Evolutionary conservation across 2,113 vertebrate species (phyloP).

Genomic region (Antidorcas marsupialis): DNA sequence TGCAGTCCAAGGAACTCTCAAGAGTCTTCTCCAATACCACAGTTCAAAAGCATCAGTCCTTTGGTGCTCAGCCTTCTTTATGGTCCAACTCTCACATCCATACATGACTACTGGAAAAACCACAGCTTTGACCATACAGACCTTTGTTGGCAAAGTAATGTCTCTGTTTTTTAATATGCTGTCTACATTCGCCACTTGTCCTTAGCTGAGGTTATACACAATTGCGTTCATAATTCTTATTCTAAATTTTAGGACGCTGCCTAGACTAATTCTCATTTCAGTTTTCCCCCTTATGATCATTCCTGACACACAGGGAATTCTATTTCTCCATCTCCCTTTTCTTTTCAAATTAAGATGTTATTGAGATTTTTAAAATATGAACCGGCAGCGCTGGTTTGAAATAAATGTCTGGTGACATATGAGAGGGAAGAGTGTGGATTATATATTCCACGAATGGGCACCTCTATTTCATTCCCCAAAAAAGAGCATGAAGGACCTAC

Average conservation of each 20-base stretch:
- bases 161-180: background rate
- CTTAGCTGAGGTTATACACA: background rate
- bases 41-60: background rate
- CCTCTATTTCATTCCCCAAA: background rate
- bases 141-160: background rate
- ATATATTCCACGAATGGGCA: background rate
- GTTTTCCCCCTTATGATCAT: background rate
- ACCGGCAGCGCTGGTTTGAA: background rate
- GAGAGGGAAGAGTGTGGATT: background rate
- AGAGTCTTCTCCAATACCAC: background rate
- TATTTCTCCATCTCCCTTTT: background rate
- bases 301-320: background rate
- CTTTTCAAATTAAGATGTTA: slow-evolving; percentile 21
- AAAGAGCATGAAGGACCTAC: background rate
- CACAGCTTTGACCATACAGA: background rate
- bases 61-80: background rate
- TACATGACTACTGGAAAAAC: background rate
- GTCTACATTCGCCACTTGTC: background rate
- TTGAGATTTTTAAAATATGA: background rate
- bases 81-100: background rate
- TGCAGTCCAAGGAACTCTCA: background rate
- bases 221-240: background rate
- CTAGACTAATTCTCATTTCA: background rate
- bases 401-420: background rate
- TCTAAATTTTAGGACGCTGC: background rate